Evolutionary conservation across 2,888 invertebrate species (phyloP), one percentile per base, ranked within the genome.

Genomic region (Nysson spinosus): DNA sequence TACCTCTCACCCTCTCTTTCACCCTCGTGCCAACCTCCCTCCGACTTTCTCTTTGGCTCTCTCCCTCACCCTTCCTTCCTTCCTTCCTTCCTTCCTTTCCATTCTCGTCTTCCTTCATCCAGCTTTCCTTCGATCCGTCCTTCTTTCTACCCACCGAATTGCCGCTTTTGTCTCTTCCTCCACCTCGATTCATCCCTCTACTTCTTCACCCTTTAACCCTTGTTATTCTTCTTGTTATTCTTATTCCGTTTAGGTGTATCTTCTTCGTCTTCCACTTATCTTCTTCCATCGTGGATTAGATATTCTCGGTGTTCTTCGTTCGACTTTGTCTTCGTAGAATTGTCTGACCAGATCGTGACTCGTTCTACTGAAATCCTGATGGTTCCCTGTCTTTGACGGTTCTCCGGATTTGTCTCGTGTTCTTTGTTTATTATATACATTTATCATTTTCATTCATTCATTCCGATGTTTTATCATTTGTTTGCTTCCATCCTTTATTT

Each of bases 211-310:
- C 28, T 83, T 30, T 19, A n/a, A n/a, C n/a, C n/a, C n/a, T n/a
- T 5, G 12, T 32, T 28, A 9, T 12, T 34, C n/a, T 14, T 6
- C 14, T 1, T 30, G 2, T 22, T 80, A n/a, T 85, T 88, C 88
- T 77, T 83, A 66, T 88, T 77, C 88, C 78, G 72, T 77, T 77
- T 77, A 81, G 80, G 79, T 81, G 80, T 81, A 82, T 26, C 14
- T 5, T 14, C 34, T n/a, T 1, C 20, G 1, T 24, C 24, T 35
- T 20, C n/a, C 16, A 16, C 14, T 12, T 24, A 12, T 35, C 34
- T 32, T 34, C 17, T 26, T 12, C n/a, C n/a, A n/a, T n/a, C n/a
- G n/a, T n/a, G n/a, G n/a, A n/a, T n/a, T n/a, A n/a, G n/a, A n/a
- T n/a, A n/a, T n/a, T n/a, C n/a, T n/a, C n/a, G n/a, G n/a, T n/a